Conservation (phyloP, 2,888 invertebrate species). For the Ophion obscuratus region DNA sequence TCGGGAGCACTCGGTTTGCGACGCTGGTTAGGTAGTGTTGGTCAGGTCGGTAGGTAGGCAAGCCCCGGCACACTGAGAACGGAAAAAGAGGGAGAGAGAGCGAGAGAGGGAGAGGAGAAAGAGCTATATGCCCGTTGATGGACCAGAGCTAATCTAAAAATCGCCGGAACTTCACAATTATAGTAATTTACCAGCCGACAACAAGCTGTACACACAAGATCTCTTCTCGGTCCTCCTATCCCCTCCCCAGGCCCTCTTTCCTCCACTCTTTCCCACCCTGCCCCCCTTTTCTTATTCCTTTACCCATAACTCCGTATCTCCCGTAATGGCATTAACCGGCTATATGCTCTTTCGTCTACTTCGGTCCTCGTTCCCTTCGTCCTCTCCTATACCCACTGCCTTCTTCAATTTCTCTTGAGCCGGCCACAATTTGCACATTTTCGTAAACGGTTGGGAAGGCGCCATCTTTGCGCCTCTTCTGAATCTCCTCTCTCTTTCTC, state of each 20-base stretch:
- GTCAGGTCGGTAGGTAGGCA: constrained; percentile 76
- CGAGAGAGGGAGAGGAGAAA: constrained; percentile 59
- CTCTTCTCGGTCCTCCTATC: constrained; percentile 72
- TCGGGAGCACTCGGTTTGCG: constrained; percentile 39
- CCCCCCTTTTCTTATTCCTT: background rate
- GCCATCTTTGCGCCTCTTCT: constrained; percentile 40
- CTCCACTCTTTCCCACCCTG: constrained; percentile 2
- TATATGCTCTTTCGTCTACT: constrained; percentile 56
- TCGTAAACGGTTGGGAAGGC: constrained; percentile 57
- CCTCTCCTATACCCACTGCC: constrained; percentile 5
- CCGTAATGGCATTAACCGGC: constrained; percentile 69
- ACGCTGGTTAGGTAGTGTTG: constrained; percentile 52
- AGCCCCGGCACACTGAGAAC: constrained; percentile 25
- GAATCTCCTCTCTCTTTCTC: too few species aligned
- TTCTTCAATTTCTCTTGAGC: constrained; percentile 54
- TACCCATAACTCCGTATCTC: constrained; percentile 15
- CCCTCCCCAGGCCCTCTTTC: constrained; percentile 19
- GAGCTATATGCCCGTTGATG: constrained; percentile 79
- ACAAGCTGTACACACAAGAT: constrained; percentile 81
- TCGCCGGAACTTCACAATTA: constrained; percentile 84
- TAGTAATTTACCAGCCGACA: constrained; percentile 83
- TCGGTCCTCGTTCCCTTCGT: constrained; percentile 35
- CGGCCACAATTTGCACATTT: constrained; percentile 64
- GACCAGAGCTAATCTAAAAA: constrained; percentile 84
- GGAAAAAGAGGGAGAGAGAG: constrained; percentile 64